Conservation (phyloP, 2,888 invertebrate genomes). For the Halocaridina rubra region DNA sequence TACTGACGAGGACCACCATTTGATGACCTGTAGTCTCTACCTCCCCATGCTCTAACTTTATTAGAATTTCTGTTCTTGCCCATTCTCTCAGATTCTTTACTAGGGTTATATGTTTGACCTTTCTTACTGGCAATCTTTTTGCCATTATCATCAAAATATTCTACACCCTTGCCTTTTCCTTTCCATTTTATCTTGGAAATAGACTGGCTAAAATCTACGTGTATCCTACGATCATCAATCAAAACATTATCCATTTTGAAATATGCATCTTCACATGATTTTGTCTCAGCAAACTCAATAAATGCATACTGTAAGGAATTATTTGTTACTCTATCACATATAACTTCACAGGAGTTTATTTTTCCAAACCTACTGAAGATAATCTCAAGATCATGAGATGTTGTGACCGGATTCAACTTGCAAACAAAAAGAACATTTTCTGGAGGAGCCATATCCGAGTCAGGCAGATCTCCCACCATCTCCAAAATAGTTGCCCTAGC, state of each 20-base stretch:
- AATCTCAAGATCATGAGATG: constrained; percentile 95
- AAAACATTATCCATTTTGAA: constrained; percentile 99
- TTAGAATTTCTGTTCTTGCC: not conserved
- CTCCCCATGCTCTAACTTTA: not conserved
- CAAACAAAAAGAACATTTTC: constrained; percentile 99
- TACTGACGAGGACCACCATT: not conserved
- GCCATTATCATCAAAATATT: constrained; percentile 46
- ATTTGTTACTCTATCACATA: constrained; percentile 89
- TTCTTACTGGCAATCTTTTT: constrained; percentile 20
- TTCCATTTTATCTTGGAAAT: constrained; percentile 94
- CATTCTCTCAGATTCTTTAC: not conserved
- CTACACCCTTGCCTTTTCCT: constrained; percentile 76
- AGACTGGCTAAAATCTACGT: constrained; percentile 99
- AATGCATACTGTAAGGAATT: constrained; percentile 99
- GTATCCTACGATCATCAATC: constrained; percentile 97
- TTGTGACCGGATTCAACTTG: constrained; percentile 98
- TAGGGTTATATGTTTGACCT: not conserved
- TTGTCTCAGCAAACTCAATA: constrained; percentile 93
- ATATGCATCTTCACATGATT: constrained; percentile 96
- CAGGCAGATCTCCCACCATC: constrained; percentile 97
- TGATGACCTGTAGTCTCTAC: not conserved
- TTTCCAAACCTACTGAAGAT: constrained; percentile 83
- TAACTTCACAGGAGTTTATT: constrained; percentile 84
- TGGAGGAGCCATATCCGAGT: constrained; percentile 96
- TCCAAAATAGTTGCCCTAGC: constrained; percentile 97